Evolutionary conservation across 64 coral and sea anemone species (phyloP).

Genomic region (Cladopsammia gracilis): DNA sequence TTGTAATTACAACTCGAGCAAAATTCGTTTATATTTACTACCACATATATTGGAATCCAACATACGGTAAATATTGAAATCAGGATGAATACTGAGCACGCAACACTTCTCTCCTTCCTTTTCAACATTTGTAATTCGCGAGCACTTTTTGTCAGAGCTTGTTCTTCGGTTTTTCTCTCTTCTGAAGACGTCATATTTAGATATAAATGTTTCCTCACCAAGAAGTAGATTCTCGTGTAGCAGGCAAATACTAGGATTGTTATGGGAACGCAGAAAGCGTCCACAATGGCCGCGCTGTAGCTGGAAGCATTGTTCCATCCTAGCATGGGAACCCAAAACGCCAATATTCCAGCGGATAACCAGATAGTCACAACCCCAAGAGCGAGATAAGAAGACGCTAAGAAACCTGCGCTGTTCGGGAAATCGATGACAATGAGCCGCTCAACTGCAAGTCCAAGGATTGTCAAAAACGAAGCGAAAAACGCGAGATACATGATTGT

Average conservation of each 20-base stretch:
- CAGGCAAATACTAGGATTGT: background rate
- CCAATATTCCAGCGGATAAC: background rate
- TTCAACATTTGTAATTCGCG: constrained; percentile 34
- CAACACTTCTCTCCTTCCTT: constrained; percentile 62
- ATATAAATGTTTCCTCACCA: constrained; percentile 5
- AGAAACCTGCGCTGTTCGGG: background rate
- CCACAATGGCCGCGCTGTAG: background rate
- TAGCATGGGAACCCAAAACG: background rate
- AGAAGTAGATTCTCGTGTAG: constrained; percentile 44
- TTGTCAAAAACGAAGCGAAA: constrained; percentile 54
- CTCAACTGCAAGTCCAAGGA: constrained; percentile 58
- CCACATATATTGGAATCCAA: constrained; percentile 57
- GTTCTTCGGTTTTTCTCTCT: background rate
- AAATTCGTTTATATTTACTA: constrained; percentile 30
- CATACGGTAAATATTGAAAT: constrained; percentile 69
- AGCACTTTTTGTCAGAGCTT: background rate
- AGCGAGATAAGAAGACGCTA: background rate
- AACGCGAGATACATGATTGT: constrained; percentile 32
- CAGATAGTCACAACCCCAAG: constrained; percentile 10
- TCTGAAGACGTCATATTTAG: background rate
- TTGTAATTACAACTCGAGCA: background rate
- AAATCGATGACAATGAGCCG: constrained; percentile 30
- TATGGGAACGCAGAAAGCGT: constrained; percentile 4
- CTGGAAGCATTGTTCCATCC: background rate
- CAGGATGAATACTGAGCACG: constrained; percentile 67